A percentile compares a stretch with the other conserved stretches of the same genome.
Conservation (phyloP, 2,113 vertebrate genomes). For the Galeopterus variegatus region DNA sequence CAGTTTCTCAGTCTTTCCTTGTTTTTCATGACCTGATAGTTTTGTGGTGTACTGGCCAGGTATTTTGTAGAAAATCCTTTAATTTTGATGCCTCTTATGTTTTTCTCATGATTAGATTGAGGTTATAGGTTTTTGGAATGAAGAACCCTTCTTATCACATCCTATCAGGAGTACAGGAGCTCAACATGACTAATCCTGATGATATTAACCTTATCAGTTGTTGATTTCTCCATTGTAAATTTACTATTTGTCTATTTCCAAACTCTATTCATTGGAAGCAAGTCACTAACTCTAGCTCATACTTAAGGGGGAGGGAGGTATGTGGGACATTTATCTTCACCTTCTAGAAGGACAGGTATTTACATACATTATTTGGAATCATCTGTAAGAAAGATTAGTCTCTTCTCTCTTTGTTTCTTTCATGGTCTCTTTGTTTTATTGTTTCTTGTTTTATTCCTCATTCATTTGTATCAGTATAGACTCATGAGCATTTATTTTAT, state of each 20-base stretch:
- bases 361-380: conserved; percentile 2
- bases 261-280: background rate
- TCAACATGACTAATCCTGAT: background rate
- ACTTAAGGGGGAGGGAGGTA: background rate
- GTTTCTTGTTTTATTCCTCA: background rate
- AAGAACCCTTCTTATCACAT: background rate
- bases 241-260: background rate
- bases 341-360: background rate
- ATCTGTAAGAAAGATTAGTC: background rate
- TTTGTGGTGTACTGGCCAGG: background rate
- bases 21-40: background rate
- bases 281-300: background rate
- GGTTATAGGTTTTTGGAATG: background rate
- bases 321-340: background rate
- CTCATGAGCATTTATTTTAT: background rate
- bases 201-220: background rate
- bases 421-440: background rate
- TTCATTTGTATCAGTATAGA: background rate
- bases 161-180: background rate
- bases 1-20: background rate
- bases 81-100: background rate
- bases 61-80: conserved; percentile 36
- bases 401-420: background rate
- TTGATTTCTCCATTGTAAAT: conserved; percentile 9
- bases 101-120: conserved; percentile 39